Evolutionary conservation across 2,888 invertebrate species (phyloP), one percentile per base, ranked within the genome.

Genomic region (Drosophila kambysellisi): DNA sequence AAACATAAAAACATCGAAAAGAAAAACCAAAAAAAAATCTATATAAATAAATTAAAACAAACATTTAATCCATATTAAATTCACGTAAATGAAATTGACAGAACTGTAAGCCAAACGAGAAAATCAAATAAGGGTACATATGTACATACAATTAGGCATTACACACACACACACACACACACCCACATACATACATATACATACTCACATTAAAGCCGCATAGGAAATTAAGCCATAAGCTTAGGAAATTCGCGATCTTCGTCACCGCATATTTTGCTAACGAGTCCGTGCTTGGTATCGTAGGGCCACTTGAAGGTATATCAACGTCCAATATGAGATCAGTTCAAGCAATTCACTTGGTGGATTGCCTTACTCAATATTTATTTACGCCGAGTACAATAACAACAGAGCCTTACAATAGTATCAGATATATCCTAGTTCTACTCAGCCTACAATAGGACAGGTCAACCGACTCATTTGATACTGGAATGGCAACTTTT

Each of bases 1-100:
- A 58, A 39, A 81, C 50, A 65, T 64, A 66, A 77, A 73, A 77
- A 62, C 72, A 85, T 76, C 70, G 71, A 82, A 73, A 39, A 68
- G 66, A 60, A 60, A 63, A 67, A 25, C 46, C 17, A 56, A 41
- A 39, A 41, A 33, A 29, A 43, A 62, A 60, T 33, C 70, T 46
- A 64, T 33, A 71, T 46, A 48, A 59, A 61, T 46, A 48, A 70
- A 41, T 52, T 32, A 62, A 54, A 37, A 17, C 20, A 12, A 41
- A 58, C 50, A 61, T 43, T 51, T 37, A 48, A 70, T 46, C 50
- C 65, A 74, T 61, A 71, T 65, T 51, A 67, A 43, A 66, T 68
- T 61, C 74, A 73, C 74, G 76, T 59, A 69, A 57, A 52, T 35
- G 11, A 41, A 51, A 58, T 39, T 48, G 65, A 51, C 51, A 48